Conservation (phyloP, 2,797 vertebrate species). For the Phrynocephalus vlangalii region DNA sequence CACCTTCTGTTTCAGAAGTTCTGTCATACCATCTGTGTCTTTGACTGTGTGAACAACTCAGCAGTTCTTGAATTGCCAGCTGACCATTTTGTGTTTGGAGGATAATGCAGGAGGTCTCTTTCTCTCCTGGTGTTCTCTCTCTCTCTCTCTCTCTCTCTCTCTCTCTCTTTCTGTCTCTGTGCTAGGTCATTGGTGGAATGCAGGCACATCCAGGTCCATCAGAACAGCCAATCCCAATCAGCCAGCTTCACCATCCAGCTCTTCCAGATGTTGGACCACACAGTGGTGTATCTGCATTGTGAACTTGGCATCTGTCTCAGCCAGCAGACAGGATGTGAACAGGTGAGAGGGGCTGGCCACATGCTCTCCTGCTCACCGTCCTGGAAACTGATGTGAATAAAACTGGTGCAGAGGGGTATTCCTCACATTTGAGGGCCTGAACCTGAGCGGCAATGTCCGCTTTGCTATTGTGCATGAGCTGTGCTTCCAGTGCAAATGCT, state of each 20-base stretch:
- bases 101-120: no score
- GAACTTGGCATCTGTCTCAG: slow-evolving; percentile 78
- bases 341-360: slow-evolving; percentile 61
- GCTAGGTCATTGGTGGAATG: slow-evolving; percentile 68
- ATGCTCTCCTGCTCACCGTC: no score
- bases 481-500: neutral
- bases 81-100: no score
- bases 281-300: slow-evolving; percentile 81
- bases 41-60: neutral
- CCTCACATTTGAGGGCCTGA: no score
- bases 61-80: neutral
- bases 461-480: no score
- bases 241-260: slow-evolving; percentile 84
- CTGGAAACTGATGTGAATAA: no score
- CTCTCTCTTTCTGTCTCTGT: neutral
- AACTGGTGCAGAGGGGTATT: no score
- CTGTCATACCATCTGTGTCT: no score
- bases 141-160: neutral
- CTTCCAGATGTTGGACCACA: slow-evolving; percentile 87
- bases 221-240: slow-evolving; percentile 70
- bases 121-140: neutral
- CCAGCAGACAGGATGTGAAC: slow-evolving; percentile 73
- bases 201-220: slow-evolving; percentile 75
- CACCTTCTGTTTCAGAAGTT: no score
- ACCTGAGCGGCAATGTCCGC: no score